phyloP scores from a whole-genome alignment of 1,140 invertebrate genomes.

The Microplitis mediator region DNA sequence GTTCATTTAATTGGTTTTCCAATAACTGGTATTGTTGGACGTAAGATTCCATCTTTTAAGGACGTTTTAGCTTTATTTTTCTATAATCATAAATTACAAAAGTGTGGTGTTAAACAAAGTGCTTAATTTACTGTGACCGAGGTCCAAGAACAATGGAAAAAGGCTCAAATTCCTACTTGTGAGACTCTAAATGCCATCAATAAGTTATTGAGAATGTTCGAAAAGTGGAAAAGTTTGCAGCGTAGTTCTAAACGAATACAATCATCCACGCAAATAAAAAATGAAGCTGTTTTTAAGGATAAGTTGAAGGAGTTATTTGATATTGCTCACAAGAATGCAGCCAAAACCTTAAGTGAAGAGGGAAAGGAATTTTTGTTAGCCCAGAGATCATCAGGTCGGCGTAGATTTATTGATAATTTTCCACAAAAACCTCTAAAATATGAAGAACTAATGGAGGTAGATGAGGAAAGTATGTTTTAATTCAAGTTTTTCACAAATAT shows the following conservation, averaged over 20 bases:
- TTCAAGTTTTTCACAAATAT: neutral
- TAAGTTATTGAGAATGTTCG: neutral
- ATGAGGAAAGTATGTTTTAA: neutral
- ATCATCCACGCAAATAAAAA: neutral
- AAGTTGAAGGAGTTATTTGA: neutral
- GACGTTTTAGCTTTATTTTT: neutral
- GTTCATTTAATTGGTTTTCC: neutral
- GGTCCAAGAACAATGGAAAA: neutral
- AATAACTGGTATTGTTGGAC: neutral
- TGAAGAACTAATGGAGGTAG: neutral
- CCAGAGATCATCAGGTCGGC: neutral
- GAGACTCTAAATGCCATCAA: neutral
- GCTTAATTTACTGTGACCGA: neutral
- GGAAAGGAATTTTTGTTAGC: neutral
- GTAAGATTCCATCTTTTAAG: neutral
- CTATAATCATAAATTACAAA: neutral
- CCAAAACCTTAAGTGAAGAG: neutral
- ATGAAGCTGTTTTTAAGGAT: neutral
- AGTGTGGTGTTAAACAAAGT: neutral
- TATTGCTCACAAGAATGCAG: too few relatives aligned
- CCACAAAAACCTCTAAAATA: neutral
- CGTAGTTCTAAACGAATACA: neutral
- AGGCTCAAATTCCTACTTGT: neutral
- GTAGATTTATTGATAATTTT: neutral
- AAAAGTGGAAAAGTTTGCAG: neutral